Conservation (phyloP, 2,113 vertebrate genomes). For the Spea bombifrons region DNA sequence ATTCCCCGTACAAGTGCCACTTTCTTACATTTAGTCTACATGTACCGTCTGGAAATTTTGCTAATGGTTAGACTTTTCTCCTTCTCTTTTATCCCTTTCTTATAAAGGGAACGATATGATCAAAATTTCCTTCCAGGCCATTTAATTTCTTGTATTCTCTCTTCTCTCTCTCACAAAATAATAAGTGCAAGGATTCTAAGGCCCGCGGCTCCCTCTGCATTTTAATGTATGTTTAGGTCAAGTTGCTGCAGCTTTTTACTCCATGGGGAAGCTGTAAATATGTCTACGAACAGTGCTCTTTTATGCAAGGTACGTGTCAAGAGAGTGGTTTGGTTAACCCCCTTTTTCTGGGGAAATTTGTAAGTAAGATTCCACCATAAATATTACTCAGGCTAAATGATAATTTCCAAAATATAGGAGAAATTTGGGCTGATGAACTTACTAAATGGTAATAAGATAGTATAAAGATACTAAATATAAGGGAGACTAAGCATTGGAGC, state of each 20-base stretch:
- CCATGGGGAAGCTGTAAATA: not conserved
- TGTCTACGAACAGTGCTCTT: not conserved
- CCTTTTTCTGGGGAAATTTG: not conserved
- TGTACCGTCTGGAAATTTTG: slow-evolving; percentile 49
- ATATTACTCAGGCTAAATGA: not conserved
- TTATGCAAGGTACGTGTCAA: not conserved
- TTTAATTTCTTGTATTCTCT: slow-evolving; percentile 37
- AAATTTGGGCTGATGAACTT: too few relatives aligned
- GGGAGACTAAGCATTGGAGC: too few relatives aligned
- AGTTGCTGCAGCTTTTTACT: not conserved
- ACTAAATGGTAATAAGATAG: too few relatives aligned
- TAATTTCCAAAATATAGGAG: too few relatives aligned
- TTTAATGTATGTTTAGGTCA: slow-evolving; percentile 10
- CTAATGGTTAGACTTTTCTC: slow-evolving; percentile 37
- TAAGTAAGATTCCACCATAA: not conserved
- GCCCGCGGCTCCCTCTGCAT: slow-evolving; percentile 5
- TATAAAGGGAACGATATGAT: slow-evolving; percentile 38
- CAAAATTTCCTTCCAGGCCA: slow-evolving; percentile 51
- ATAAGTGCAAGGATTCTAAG: slow-evolving; percentile 31
- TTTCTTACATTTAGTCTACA: slow-evolving; percentile 55
- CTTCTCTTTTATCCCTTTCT: slow-evolving; percentile 43
- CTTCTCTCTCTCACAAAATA: slow-evolving; percentile 8
- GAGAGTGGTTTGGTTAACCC: not conserved
- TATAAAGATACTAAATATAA: too few relatives aligned
- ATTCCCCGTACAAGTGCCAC: slow-evolving; percentile 38